Conservation (phyloP, 2,797 vertebrate genomes). For the Eulemur mongoz region DNA sequence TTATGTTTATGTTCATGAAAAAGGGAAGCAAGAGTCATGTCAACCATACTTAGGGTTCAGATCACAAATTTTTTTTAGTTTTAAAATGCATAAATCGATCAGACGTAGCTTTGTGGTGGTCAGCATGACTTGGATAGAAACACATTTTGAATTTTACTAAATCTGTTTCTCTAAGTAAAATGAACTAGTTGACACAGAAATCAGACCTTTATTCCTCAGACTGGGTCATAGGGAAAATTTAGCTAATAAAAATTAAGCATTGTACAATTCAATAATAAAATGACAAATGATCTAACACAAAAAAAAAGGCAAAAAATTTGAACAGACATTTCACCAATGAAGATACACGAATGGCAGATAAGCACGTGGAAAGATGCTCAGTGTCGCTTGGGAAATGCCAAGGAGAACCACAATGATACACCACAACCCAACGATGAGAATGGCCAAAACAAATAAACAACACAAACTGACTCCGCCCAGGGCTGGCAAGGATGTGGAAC, state of each 20-base stretch:
- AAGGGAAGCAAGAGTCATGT: neutral
- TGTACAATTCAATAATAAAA: neutral
- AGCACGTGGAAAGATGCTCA: neutral
- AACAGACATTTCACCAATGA: neutral
- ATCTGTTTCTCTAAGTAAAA: neutral
- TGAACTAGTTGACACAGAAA: neutral
- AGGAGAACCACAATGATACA: neutral
- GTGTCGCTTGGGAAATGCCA: neutral
- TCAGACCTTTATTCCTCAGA: neutral
- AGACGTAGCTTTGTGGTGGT: neutral
- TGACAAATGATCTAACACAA: neutral
- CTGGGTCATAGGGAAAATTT: neutral
- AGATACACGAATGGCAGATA: neutral
- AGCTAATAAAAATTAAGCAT: neutral
- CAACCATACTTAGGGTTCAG: neutral
- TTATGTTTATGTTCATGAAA: neutral
- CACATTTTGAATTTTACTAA: neutral
- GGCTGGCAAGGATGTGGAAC: neutral
- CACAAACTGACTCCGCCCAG: neutral
- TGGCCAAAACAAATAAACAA: neutral
- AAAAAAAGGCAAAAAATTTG: neutral
- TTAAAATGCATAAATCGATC: neutral
- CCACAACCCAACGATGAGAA: rapidly evolving
- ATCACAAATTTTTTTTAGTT: neutral
- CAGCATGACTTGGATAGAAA: neutral